A percentile compares a stretch with the other conserved stretches of the same genome.
Evolutionary conservation across 53 echinoderm and acorn worm genomes (phyloP).

Genomic region (Echinarachnius parma): DNA sequence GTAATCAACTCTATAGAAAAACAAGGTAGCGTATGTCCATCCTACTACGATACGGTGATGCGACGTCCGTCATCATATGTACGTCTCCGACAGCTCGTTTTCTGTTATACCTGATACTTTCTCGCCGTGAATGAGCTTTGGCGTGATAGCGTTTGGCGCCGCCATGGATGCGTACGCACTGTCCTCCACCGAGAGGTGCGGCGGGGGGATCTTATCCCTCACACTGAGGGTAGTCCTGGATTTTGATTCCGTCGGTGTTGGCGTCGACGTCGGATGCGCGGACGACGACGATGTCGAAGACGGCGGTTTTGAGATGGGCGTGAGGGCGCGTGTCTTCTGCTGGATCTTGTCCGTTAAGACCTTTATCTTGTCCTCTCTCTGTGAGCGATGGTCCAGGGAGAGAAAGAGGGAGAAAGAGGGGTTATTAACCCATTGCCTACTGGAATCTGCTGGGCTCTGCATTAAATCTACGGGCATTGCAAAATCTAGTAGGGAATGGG

Average conservation of each 20-base stretch:
- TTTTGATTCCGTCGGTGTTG: constrained; percentile 16
- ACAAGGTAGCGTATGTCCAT: too few relatives aligned
- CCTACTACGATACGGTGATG: too few relatives aligned
- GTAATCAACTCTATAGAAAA: too few relatives aligned
- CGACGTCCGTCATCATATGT: constrained; percentile 71
- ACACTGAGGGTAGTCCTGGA: constrained; percentile 49
- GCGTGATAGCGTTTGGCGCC: constrained; percentile 55
- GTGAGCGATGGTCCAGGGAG: background rate
- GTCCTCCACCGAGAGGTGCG: constrained; percentile 88
- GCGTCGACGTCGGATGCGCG: constrained; percentile 27
- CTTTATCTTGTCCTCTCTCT: constrained; percentile 87
- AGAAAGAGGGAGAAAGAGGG: background rate
- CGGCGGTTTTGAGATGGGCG: constrained; percentile 9
- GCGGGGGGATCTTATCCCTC: constrained; percentile 76
- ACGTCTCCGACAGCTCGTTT: constrained; percentile 95
- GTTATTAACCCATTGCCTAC: too few relatives aligned
- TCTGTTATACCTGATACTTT: constrained; percentile 76
- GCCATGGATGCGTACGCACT: constrained; percentile 89
- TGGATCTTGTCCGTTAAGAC: constrained; percentile 71
- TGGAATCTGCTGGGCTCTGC: too few relatives aligned
- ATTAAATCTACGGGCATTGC: too few relatives aligned
- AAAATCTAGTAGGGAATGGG: too few relatives aligned
- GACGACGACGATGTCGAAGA: constrained; percentile 29
- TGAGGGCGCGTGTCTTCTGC: constrained; percentile 60
- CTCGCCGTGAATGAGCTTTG: constrained; percentile 52